Conservation (phyloP, 2,797 vertebrate species). For the Taeniopygia guttata region DNA sequence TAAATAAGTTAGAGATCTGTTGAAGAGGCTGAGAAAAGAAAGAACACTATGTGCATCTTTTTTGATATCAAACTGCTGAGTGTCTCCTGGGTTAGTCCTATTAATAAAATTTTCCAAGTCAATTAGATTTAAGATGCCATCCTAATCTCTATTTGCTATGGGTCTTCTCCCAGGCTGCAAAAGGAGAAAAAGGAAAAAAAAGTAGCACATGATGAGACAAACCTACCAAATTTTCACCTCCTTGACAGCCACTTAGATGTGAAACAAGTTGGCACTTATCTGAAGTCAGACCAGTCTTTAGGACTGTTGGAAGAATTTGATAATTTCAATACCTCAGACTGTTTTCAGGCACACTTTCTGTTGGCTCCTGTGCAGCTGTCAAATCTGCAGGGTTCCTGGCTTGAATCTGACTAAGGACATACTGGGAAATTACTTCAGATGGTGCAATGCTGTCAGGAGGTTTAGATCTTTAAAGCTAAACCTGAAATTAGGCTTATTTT, state of each 20-base stretch:
- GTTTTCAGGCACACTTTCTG: not conserved
- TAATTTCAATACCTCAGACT: not conserved
- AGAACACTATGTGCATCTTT: not conserved
- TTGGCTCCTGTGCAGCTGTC: not conserved
- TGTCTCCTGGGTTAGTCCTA: not conserved
- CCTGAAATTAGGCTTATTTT: not conserved
- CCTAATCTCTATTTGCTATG: not conserved
- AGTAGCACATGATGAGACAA: not conserved
- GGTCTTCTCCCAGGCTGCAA: not conserved
- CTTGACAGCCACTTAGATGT: not conserved
- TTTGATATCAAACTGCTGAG: not conserved
- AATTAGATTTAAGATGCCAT: not conserved
- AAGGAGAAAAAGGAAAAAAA: not conserved
- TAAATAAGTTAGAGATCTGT: not conserved
- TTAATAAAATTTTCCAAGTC: not conserved
- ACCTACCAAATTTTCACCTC: not conserved
- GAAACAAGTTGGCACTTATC: not conserved
- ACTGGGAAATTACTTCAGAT: not conserved
- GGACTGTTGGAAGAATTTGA: not conserved
- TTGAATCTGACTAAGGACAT: not conserved
- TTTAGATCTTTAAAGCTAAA: conserved; percentile 8
- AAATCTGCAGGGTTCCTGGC: not conserved
- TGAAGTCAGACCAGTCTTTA: not conserved
- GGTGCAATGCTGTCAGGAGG: not conserved
- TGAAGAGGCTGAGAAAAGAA: conserved; percentile 23